Conservation (phyloP, 2,113 vertebrate genomes). For the Damaliscus lunatus region DNA sequence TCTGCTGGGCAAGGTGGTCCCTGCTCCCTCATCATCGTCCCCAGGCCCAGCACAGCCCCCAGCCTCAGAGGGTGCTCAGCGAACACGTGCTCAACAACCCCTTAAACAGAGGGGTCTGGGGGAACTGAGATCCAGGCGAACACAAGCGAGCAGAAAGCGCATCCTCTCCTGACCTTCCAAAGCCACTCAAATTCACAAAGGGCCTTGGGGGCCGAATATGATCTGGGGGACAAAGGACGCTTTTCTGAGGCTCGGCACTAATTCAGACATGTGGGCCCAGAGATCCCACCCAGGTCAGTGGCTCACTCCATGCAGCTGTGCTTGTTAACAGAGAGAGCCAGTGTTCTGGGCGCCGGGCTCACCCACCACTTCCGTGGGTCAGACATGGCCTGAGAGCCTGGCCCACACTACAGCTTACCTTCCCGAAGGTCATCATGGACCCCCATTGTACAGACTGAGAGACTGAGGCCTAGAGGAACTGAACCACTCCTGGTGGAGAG, state of each 20-base stretch:
- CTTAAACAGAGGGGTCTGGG: background rate
- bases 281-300: background rate
- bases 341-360: background rate
- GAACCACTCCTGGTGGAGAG: background rate
- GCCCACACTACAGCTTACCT: background rate
- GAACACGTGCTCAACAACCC: background rate
- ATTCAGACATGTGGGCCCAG: background rate
- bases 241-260: fast-evolving
- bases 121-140: no score
- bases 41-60: background rate
- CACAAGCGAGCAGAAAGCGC: background rate
- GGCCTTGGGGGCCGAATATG: background rate
- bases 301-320: background rate
- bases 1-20: fast-evolving
- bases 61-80: background rate
- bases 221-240: background rate
- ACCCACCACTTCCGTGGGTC: background rate
- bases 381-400: background rate
- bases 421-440: fast-evolving
- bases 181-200: background rate
- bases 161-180: background rate
- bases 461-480: background rate
- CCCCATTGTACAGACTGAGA: fast-evolving
- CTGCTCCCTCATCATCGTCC: background rate
- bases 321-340: fast-evolving